Base-by-base conservation (phyloP, 2,113 vertebrate species). In the Oxyruncus cristatus region DNA sequence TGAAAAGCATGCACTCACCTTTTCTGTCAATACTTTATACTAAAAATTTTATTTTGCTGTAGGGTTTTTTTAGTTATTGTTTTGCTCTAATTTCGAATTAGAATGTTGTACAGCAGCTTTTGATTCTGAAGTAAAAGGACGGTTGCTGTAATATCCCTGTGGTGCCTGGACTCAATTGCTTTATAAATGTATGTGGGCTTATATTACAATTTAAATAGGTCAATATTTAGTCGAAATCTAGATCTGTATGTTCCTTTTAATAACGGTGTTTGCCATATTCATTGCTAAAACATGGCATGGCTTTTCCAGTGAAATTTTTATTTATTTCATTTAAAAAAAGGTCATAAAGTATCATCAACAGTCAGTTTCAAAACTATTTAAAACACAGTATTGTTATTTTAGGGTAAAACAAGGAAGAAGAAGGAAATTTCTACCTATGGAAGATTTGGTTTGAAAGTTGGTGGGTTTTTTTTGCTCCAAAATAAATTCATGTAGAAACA, bases 1-100 rank as follows among this genome's bases (percentile, higher is more conserved):
- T 32, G 1, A 4, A n/a, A 88, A 41, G 8, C 23, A 76, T 20
- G 8, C 5, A 23, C 5, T 71, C 8, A 53, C 1, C 1, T 32
- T 67, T 79, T 44, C n/a, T 49, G 9, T 35, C 44, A 39, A 11
- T 68, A 32, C 2, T 91, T 91, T 12, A 23, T 50, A n/a, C 63
- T 46, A 24, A 24, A 6, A 22, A 32, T 27, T 70, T 62, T 80
- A 41, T 84, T 59, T 87, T 80, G 3, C 2, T 46, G 18, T 39
- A 22, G 8, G 0, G 7, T 24, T 32, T 82, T 61, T 61, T 7
- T 17, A 87, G n/a, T 27, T 73, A 42, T 5, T 55, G 2, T 58
- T 52, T 63, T 79, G 13, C 33, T 41, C 63, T 37, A 62, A 14
- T 71, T 84, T 91, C 89, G 47, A 12, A 49, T 62, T 52, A 32